Evolutionary conservation across 2,113 vertebrate species (phyloP).

Genomic region (Chamaetylas fuelleborni): DNA sequence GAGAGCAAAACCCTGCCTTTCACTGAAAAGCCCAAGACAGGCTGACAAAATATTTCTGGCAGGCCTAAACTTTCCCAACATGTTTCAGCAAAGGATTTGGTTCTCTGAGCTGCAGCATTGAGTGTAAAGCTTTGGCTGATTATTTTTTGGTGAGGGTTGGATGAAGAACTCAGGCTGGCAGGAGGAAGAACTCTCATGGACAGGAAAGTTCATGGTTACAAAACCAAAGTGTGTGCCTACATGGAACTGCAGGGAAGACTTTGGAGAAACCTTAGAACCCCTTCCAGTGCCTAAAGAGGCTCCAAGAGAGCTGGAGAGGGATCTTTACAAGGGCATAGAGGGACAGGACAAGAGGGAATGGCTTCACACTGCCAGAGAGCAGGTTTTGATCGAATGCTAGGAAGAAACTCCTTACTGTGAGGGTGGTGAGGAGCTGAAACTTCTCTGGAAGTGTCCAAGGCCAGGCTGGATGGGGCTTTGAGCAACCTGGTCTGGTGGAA

Average conservation of each 20-base stretch:
- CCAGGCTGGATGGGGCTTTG: not conserved
- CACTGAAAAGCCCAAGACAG: not conserved
- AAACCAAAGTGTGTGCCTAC: not conserved
- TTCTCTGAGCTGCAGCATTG: not conserved
- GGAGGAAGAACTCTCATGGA: not conserved
- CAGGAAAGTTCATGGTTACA: not conserved
- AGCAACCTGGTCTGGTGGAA: not conserved
- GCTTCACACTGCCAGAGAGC: not conserved
- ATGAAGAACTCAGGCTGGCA: not conserved
- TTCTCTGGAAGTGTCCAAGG: not conserved
- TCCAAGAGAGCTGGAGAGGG: not conserved
- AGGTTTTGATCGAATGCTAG: not conserved
- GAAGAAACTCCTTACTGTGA: not conserved
- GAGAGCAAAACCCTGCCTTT: not conserved
- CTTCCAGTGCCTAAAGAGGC: not conserved
- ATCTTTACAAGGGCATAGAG: not conserved
- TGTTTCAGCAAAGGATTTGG: not conserved
- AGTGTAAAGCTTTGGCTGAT: not conserved
- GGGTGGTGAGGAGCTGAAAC: not conserved
- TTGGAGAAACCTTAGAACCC: not conserved
- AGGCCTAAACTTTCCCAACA: not conserved
- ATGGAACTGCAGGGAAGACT: not conserved
- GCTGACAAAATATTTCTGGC: not conserved
- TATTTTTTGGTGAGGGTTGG: not conserved
- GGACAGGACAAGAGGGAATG: no score